Conservation (phyloP, 2,797 vertebrate genomes). For the Astyanax mexicanus region DNA sequence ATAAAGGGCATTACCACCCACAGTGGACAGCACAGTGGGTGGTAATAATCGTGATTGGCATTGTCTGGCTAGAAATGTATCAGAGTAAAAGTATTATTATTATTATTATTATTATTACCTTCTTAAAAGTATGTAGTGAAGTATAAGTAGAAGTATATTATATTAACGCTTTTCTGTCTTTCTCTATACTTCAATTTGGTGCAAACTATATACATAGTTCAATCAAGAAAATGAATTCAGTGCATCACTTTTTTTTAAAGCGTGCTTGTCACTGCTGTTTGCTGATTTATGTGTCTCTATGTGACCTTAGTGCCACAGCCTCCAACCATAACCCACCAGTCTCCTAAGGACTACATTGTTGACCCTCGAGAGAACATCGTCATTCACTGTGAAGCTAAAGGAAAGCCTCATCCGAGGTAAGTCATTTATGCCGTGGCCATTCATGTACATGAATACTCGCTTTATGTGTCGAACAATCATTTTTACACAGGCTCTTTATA, state of each 20-base stretch:
- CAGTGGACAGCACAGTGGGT: no score
- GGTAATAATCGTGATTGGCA: no score
- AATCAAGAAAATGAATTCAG: not conserved
- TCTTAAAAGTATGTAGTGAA: no score
- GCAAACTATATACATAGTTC: not conserved
- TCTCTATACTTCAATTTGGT: not conserved
- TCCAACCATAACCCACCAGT: conserved; percentile 94
- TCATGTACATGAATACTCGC: no score
- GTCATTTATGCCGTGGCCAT: conserved; percentile 41
- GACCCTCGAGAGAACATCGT: conserved; percentile 95
- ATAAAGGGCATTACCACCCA: no score
- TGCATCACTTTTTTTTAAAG: not conserved
- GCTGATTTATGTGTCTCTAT: not conserved
- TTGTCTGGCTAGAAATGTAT: no score
- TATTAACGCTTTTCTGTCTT: no score
- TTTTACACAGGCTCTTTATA: conserved; percentile 8
- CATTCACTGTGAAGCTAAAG: conserved; percentile 96
- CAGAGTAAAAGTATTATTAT: no score
- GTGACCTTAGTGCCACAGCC: conserved; percentile 89
- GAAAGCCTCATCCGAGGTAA: conserved; percentile 94
- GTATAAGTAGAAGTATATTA: no score
- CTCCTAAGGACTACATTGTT: conserved; percentile 96
- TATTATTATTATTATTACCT: no score
- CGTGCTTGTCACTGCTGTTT: no score
- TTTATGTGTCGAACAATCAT: not conserved